These are phyloP conservation scores for Potamarius usumacintae DNA, from an alignment of 2,113 vertebrate genomes.

Conservation along the genomic window DNA sequence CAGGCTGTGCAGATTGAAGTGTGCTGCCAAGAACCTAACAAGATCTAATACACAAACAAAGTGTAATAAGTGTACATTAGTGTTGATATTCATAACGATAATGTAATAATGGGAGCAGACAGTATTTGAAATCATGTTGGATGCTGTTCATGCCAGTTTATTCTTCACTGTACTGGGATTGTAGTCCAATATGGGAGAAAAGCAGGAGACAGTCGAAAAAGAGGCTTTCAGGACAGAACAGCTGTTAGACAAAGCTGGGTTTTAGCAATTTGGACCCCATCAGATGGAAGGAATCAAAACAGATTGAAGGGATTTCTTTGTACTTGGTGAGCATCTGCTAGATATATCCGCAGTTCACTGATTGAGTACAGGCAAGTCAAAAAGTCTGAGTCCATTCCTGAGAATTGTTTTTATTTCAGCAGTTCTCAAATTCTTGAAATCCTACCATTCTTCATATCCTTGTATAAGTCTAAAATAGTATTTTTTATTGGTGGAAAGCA, in stretches of 20 bases:
- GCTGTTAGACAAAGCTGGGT: slow-evolving; percentile 14
- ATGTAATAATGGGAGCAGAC: not conserved
- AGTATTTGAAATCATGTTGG: not conserved
- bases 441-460: not conserved
- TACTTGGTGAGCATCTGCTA: slow-evolving; percentile 16
- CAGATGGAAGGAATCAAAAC: slow-evolving; percentile 28
- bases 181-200: not conserved
- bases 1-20: not conserved
- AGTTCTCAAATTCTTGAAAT: not conserved
- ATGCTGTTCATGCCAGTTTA: not conserved
- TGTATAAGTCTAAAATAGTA: not conserved
- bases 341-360: not conserved
- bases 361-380: not conserved
- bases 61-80: not conserved
- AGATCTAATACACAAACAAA: not conserved
- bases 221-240: slow-evolving; percentile 10
- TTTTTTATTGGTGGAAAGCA: not conserved
- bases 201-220: not conserved
- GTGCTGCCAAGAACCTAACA: not conserved
- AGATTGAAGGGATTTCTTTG: slow-evolving; percentile 12
- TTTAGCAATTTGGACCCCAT: slow-evolving; percentile 7
- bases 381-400: not conserved
- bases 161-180: not conserved
- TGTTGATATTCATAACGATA: not conserved
- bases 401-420: not conserved